Evolutionary conservation across 2,113 vertebrate genomes (phyloP).

Genomic region (Copsychus sechellarum): DNA sequence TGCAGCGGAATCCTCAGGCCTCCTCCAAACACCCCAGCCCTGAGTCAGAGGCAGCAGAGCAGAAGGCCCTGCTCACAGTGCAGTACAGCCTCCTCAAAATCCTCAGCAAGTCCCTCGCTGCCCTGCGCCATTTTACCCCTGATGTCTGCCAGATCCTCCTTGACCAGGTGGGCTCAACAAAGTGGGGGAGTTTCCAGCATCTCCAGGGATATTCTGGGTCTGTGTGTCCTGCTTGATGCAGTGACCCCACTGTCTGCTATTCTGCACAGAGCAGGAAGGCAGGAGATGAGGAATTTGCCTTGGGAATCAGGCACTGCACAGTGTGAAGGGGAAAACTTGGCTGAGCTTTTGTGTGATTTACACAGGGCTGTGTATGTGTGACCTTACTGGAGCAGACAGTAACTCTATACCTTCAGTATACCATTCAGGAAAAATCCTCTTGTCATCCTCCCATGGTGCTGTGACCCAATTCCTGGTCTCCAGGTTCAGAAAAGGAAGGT

Average conservation of each 20-base stretch:
- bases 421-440: not conserved
- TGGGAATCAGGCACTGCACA: not conserved
- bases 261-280: not conserved
- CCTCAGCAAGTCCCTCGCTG: slow-evolving; percentile 92
- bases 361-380: fast-evolving
- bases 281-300: not conserved
- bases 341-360: not conserved
- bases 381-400: not conserved
- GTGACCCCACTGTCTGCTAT: not conserved
- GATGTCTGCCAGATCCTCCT: slow-evolving; percentile 97
- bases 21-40: slow-evolving; percentile 79
- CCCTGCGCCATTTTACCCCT: slow-evolving; percentile 93
- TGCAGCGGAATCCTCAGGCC: slow-evolving; percentile 74
- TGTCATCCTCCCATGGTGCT: not conserved
- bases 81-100: slow-evolving; percentile 97
- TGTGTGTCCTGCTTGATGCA: not conserved
- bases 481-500: not conserved
- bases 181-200: not conserved
- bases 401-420: not conserved
- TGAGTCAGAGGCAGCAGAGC: slow-evolving; percentile 86
- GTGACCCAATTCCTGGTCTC: not conserved
- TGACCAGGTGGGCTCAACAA: slow-evolving; percentile 83
- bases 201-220: not conserved
- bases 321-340: not conserved
- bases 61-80: slow-evolving; percentile 85